phyloP scores from a whole-genome alignment of 2,113 vertebrate species.

The Phalacrocorax aristotelis region DNA sequence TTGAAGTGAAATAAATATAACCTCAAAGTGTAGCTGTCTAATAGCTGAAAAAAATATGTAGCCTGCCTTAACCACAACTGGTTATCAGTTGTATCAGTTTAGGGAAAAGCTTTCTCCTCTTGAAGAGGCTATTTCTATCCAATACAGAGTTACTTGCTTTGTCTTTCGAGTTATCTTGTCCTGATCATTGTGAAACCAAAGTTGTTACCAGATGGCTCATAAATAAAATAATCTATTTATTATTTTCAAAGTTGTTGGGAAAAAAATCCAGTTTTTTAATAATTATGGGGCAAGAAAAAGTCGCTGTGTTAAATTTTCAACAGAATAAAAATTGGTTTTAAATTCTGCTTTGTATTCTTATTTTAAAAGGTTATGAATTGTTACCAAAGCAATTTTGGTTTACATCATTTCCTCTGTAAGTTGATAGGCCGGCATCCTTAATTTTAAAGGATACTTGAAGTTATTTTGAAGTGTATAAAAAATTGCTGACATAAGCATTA shows the following conservation, averaged over 20 bases:
- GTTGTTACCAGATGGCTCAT: background rate
- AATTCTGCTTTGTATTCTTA: background rate
- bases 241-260: background rate
- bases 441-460: conserved; percentile 9
- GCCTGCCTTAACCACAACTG: background rate
- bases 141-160: background rate
- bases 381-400: background rate
- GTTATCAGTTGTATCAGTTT: background rate
- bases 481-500: conserved; percentile 25
- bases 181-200: background rate
- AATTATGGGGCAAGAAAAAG: background rate
- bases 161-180: background rate
- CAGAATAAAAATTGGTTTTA: background rate
- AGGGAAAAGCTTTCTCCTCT: background rate
- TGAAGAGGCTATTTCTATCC: background rate
- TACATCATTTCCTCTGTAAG: background rate
- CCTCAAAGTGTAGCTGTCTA: background rate
- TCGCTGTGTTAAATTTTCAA: background rate
- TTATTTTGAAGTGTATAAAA: background rate
- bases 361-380: background rate
- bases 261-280: background rate
- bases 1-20: background rate
- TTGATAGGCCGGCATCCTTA: background rate
- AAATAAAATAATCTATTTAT: background rate
- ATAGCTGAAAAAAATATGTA: background rate